Base-by-base conservation (phyloP, 1,140 invertebrate genomes). In the Oncopeltus fasciatus region DNA sequence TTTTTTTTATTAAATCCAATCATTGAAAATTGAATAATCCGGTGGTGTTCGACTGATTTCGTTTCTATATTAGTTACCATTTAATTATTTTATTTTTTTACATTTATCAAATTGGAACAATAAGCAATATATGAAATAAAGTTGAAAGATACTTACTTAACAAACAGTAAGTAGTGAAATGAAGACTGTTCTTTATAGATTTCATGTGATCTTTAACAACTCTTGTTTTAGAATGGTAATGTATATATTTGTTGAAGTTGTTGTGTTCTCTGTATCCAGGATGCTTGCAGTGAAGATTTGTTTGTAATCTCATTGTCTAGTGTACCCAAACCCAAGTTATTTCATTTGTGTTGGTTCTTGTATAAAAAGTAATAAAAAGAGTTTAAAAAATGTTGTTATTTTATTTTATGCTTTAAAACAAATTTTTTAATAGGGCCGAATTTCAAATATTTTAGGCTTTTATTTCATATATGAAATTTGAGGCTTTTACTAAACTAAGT, bases 231-330 rank as follows among this genome's bases (percentile, higher is more conserved):
- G 18, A 12, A 53, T 24, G 26, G 9, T 18, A 24, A 24, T 53
- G 49, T 53, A 24, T 53, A 53, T 53, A 53, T 53, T 24, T 53
- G 49, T 53, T 53, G 49, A 53, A 53, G 26, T 53, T 53, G 49
- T 53, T 53, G 26, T 53, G 24, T 14, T 53, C 24, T 24, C 26
- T 12, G 16, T 18, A 24, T 18, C 20, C 49, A 14, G 14, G 1
- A 53, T 14, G 5, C 49, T 24, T 53, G 49, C 49, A 24, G 24
- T 53, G 49, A 53, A 24, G 21, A 26, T 53, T 53, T 53, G 20
- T 53, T 49, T 21, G 21, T 53, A 24, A 18, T 14, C 49, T 53
- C 49, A 53, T 53, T 53, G 20, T 24, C 20, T 14, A 53, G 49
- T 53, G 49, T 18, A 27, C 26, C 3, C 2, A 27, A 53, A 53